Evolutionary conservation across 2,888 invertebrate genomes (phyloP), one percentile per base, ranked within the genome.

Genomic region (Julus scandinavius): DNA sequence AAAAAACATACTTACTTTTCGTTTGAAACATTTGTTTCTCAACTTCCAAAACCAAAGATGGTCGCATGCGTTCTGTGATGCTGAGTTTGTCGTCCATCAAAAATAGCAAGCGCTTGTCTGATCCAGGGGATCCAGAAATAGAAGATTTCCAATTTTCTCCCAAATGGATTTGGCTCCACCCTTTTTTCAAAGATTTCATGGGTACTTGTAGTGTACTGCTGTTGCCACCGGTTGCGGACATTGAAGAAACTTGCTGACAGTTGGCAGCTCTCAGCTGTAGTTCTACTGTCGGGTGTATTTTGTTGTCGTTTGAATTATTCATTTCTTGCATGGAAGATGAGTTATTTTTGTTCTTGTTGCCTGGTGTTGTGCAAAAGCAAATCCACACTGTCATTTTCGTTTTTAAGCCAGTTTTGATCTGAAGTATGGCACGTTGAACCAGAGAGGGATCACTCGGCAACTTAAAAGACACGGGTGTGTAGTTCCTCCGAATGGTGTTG

Each of bases 401-500:
- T 20, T 49, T 41, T 2, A 72, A 72, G 29, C 72, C 72, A 6
- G 45, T 41, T 20, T 85, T 85, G 7, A 41, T 7, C 85, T 85
- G 41, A 41, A 49, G 45, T 11, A 20, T 54, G 38, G 87, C 58
- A 6, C 58, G 45, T 3, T 87, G 50, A 9, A 50, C 29, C 29
- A 87, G 15, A 5, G 58, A 29, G 11, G 87, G 87, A n/a, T 50
- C 40, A 9, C 29, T 50, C 6, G 87, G 49, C 29, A 87, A 15
- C n/a, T 87, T 87, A 29, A 87, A 87, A 2, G 87, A 50, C 87
- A 87, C 49, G 2, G 87, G 45, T n/a, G 54, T 87, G 85, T 87
- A 87, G 58, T 29, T 87, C 38, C 50, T 87, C 50, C 7, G 72
- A 9, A 87, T 9, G 45, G 1, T 72, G 7, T 72, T 72, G 29